Base-by-base conservation (phyloP, 37 sponge, comb jelly and placozoan species). In the Axinella damicornis region DNA sequence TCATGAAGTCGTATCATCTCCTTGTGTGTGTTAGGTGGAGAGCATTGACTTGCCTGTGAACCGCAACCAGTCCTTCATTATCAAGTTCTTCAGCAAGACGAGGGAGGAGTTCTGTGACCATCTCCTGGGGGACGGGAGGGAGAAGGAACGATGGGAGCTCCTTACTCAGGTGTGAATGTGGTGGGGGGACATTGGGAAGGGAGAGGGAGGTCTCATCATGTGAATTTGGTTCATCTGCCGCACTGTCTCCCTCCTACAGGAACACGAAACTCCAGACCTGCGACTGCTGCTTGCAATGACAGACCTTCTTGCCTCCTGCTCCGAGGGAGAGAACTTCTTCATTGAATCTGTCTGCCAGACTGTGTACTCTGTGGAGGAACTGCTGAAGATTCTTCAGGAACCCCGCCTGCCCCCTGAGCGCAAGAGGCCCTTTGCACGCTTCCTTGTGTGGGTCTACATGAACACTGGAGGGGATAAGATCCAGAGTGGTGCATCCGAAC, bases 291-390 rank as follows among this genome's bases (percentile, higher is more conserved):
- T 88, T 46, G 59, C 54, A 27, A 30, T 87, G 53, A 90, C 86
- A 24, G 92, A 94, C 61, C 77, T 94, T 52, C 78, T 94, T 28
- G 95, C 92, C 34, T 57, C 95, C 0, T 94, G 95, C 77, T 71
- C 85, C 61, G 91, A 91, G 68, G 92, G 95, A 54, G 82, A 87
- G 57, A 91, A 88, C 32, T 57, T 77, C 24, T 91, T 91, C 77
- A 91, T 91, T 30, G 95, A 91, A 62, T 85, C 86, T 20, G 86
- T 94, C 41, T 94, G 95, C 63, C 94, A 93, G 80, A 93, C 40
- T 19, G 58, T 81, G n/a, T 73, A 67, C 62, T 25, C 46, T 5
- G 63, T 83, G 66, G 16, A 71, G 20, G 66, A 72, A 16, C 72
- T 82, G 24, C 63, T 71, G 38, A 24, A 61, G 62, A 73, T 87